Percentiles rank a stretch among this genome's conserved stretches.
Evolutionary conservation across 2,797 vertebrate species (phyloP).

Genomic region (Eremophila alpestris): DNA sequence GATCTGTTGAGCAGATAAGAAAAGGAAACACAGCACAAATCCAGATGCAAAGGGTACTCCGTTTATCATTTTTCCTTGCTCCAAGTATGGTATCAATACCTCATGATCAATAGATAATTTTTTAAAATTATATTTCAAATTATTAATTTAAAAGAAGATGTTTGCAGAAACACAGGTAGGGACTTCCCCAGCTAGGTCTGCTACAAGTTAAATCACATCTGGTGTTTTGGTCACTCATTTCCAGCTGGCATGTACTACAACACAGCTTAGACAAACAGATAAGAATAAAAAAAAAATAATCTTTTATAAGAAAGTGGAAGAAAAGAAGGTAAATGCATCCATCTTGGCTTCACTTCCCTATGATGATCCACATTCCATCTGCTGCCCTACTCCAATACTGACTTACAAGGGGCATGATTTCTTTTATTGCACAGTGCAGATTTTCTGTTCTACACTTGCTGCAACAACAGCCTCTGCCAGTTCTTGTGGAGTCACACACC

Average conservation of each 20-base stretch:
- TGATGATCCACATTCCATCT: not conserved
- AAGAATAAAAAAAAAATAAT: not conserved
- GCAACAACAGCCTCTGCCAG: not conserved
- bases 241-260: not conserved
- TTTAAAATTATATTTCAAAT: not conserved
- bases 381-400: not conserved
- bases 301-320: not conserved
- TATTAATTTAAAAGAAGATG: accelerated
- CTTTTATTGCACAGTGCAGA: not conserved
- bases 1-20: not conserved
- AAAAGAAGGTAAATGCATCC: not conserved
- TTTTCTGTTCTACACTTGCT: not conserved
- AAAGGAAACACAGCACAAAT: not conserved
- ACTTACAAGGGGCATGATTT: accelerated
- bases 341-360: not conserved
- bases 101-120: not conserved
- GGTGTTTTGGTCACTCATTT: not conserved
- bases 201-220: not conserved
- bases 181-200: not conserved
- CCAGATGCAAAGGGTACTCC: not conserved
- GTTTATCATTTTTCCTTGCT: not conserved
- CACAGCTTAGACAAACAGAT: not conserved
- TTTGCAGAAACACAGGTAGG: not conserved
- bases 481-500: accelerated
- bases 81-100: not conserved